These are phyloP conservation scores for Bembecia ichneumoniformis DNA, from an alignment of 2,888 invertebrate genomes.

Conservation along the genomic window DNA sequence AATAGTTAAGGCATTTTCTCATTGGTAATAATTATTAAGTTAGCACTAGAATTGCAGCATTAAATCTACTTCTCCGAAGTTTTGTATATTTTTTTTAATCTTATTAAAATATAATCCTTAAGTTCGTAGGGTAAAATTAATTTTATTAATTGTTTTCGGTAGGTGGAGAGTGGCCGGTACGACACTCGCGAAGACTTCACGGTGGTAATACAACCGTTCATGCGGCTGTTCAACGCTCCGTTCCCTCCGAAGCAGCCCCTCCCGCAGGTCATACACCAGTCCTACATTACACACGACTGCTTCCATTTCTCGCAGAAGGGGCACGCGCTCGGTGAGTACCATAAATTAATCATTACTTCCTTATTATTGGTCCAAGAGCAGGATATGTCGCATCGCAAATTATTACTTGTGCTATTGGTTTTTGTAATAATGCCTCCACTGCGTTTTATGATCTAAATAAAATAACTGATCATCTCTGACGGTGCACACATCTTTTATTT, in stretches of 20 bases:
- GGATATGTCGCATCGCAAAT: neutral
- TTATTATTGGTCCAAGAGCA: neutral
- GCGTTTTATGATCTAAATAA: no score
- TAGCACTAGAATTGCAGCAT: no score
- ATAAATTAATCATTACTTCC: no score
- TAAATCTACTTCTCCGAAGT: no score
- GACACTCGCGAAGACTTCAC: slow-evolving; percentile 78
- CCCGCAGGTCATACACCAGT: slow-evolving; percentile 76
- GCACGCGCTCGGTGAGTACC: slow-evolving; percentile 76
- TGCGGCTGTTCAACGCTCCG: slow-evolving; percentile 76
- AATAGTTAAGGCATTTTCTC: no score
- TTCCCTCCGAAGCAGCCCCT: slow-evolving; percentile 37
- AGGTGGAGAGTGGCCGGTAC: slow-evolving; percentile 77
- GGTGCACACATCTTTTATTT: no score
- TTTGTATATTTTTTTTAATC: no score
- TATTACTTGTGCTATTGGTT: slow-evolving; percentile 1
- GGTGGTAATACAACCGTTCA: slow-evolving; percentile 81
- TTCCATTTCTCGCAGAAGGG: slow-evolving; percentile 87
- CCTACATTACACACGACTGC: slow-evolving; percentile 81
- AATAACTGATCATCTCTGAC: no score
- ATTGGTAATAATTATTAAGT: no score
- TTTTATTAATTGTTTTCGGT: slow-evolving; percentile 5
- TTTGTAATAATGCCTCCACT: no score
- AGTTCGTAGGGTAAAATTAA: no score
- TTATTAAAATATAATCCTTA: no score